These are phyloP conservation scores for Capitella teleta DNA, from an alignment of 1,140 invertebrate species.

Conservation along the genomic window DNA sequence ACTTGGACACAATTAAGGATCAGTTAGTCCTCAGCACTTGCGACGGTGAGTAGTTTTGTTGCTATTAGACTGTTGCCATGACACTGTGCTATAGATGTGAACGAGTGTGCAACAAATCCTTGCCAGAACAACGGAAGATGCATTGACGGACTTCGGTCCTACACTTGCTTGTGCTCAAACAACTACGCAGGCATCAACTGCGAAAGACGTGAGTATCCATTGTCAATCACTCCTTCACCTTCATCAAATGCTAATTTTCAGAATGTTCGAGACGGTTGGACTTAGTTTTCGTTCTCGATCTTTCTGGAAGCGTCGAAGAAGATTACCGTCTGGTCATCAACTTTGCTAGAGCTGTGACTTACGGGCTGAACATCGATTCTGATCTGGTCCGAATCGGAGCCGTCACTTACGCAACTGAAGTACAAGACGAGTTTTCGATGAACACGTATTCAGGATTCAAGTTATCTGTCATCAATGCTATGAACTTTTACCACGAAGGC, in stretches of 20 bases:
- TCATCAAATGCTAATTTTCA: too few species aligned
- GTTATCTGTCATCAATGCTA: slow-evolving; percentile 3
- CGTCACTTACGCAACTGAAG: neutral
- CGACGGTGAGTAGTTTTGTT: slow-evolving; percentile 1
- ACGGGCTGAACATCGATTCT: slow-evolving; percentile 1
- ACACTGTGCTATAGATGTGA: slow-evolving; percentile 1
- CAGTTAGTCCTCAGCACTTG: neutral
- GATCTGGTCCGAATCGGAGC: neutral
- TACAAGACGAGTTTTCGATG: slow-evolving; percentile 10
- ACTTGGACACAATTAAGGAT: neutral
- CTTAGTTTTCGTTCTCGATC: slow-evolving; percentile 15
- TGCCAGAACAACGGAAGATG: slow-evolving; percentile 15
- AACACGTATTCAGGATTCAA: neutral
- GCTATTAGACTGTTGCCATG: neutral
- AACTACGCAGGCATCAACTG: slow-evolving; percentile 20
- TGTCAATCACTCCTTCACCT: neutral
- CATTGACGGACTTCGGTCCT: slow-evolving; percentile 14
- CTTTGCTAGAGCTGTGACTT: neutral
- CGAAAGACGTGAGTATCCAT: slow-evolving; percentile 9
- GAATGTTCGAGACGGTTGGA: slow-evolving; percentile 7
- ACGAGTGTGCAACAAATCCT: slow-evolving; percentile 12
- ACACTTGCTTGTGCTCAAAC: slow-evolving; percentile 16
- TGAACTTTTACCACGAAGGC: slow-evolving; percentile 5
- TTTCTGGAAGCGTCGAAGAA: slow-evolving; percentile 13
- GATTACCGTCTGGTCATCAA: neutral